Evolutionary conservation across 1,140 invertebrate genomes (phyloP).

Genomic region (Neodiprion fabricii): DNA sequence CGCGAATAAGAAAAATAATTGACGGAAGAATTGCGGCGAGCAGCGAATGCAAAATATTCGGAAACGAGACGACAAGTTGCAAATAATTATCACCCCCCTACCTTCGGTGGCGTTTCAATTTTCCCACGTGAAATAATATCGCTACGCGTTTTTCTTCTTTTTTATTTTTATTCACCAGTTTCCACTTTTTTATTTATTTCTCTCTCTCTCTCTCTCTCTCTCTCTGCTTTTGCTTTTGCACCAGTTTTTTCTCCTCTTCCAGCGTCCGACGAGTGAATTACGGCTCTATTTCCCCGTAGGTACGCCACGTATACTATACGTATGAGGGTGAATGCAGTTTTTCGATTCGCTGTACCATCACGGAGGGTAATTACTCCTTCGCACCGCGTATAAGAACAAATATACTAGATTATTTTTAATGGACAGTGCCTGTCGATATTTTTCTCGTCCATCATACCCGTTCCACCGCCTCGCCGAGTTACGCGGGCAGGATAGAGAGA

Average conservation of each 20-base stretch:
- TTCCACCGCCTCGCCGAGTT: too few species aligned
- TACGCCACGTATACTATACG: too few species aligned
- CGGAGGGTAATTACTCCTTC: constrained; percentile 12
- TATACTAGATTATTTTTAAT: constrained; percentile 34
- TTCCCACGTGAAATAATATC: background rate
- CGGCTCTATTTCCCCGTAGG: background rate
- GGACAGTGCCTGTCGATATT: constrained; percentile 43
- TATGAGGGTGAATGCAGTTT: background rate
- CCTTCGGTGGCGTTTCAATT: background rate
- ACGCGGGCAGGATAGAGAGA: background rate
- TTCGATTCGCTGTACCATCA: background rate
- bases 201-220: background rate
- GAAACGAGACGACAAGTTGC: too few species aligned
- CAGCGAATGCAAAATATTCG: background rate
- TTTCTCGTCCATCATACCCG: constrained; percentile 36
- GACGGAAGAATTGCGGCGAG: background rate
- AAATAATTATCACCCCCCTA: background rate
- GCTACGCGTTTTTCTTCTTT: too few species aligned
- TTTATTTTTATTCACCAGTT: too few species aligned
- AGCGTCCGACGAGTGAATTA: background rate
- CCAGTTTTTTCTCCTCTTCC: background rate
- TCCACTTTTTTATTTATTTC: too few species aligned
- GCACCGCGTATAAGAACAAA: constrained; percentile 12
- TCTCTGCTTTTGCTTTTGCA: background rate
- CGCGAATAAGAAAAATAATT: background rate